Base-by-base conservation (phyloP, 2,797 vertebrate species). In the Sebastiscus tertius region DNA sequence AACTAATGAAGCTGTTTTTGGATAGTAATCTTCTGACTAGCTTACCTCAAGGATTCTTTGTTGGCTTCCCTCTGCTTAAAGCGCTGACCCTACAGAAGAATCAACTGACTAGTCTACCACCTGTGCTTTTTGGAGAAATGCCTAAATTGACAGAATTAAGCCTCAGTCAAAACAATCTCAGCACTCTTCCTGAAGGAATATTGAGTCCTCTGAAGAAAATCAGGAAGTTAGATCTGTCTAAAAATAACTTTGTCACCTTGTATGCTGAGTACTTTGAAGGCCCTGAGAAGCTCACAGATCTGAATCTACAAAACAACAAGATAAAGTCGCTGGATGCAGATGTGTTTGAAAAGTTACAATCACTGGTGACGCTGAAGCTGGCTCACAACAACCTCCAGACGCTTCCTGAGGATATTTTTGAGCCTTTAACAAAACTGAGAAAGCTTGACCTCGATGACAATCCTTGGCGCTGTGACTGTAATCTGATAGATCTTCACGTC, bases 391-490 rank as follows among this genome's bases (percentile, higher is more conserved):
- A 80, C 12, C 90, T 94, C 1, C 78, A 58, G 58, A 91, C 5
- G 1, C 81, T 96, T 77, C 90, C 95, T 16, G 75, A 0, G 6
- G 85, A 93, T 56, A 79, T 95, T 69, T 94, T 96, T 83, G 55
- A 93, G 3, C 69, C 90, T 33, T 79, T 96, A 49, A 54, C 62
- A 8, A 92, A 93, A 75, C 92, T 97, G 16, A 89, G 1, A 14
- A 94, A 88, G 3, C 55, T 97, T 42, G 82, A 93, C 75, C 94
- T 98, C 5, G 86, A 85, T 33, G 72, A 83, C 29, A 98, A 98
- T 67, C 94, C 95, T 0, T 98, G 97, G 97, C 76, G 58, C 12
- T 98, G 97, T 89, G 96, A 98, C 89, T 97, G 97, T 54, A 92
- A 90, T 26, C 89, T 97, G 46, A 72, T 84, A 34, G 14, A 77